Conservation (phyloP, 2,113 vertebrate genomes). For the Bostrychus sinensis region DNA sequence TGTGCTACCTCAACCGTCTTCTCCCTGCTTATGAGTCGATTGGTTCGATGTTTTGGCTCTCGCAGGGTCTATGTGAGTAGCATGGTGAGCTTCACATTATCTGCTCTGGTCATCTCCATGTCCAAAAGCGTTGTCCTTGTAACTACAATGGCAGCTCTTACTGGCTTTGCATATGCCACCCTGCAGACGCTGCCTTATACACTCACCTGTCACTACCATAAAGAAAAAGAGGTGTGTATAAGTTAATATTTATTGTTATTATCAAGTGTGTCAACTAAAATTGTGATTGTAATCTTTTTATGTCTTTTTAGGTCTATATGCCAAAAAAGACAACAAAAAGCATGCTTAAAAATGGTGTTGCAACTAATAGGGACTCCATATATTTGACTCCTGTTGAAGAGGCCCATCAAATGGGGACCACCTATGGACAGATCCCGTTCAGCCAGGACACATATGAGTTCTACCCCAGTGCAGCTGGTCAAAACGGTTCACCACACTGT, state of each 20-base stretch:
- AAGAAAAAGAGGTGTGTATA: constrained; percentile 76
- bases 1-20: constrained; percentile 83
- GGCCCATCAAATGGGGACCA: constrained; percentile 38
- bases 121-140: constrained; percentile 77
- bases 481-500: constrained; percentile 44
- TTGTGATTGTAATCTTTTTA: neutral
- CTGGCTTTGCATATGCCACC: constrained; percentile 81
- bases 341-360: constrained; percentile 52
- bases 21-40: constrained; percentile 79
- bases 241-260: neutral
- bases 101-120: constrained; percentile 77
- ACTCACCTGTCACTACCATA: constrained; percentile 83
- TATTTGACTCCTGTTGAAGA: constrained; percentile 67
- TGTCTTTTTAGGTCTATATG: constrained; percentile 76
- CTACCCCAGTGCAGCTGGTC: constrained; percentile 38
- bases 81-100: constrained; percentile 81
- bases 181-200: constrained; percentile 84
- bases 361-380: constrained; percentile 62
- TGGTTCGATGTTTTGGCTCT: constrained; percentile 77
- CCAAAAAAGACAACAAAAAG: constrained; percentile 73
- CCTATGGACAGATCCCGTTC: constrained; percentile 51
- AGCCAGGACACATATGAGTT: constrained; percentile 49
- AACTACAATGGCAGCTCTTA: constrained; percentile 79
- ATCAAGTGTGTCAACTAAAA: neutral
- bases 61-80: constrained; percentile 80